Percentiles rank a stretch among this genome's conserved stretches.
Conservation (phyloP, 2,113 vertebrate species). For the Hassar affinis region DNA sequence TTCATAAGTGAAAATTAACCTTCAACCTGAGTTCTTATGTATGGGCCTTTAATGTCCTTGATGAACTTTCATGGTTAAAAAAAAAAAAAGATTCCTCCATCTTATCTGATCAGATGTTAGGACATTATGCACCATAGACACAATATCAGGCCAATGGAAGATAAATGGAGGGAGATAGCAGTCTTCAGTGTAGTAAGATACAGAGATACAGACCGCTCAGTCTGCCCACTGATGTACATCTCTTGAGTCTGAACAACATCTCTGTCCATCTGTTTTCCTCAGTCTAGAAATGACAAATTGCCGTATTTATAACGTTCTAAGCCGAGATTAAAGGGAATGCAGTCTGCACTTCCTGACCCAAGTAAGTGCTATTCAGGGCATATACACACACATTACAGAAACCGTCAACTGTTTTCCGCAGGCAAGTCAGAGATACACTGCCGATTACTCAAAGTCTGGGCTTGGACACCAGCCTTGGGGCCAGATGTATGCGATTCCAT, state of each 20-base stretch:
- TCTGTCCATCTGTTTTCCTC: conserved; percentile 32
- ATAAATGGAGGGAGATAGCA: conserved; percentile 14
- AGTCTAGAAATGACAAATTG: background rate
- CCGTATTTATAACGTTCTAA: conserved; percentile 61
- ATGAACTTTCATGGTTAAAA: background rate
- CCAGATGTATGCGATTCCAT: background rate
- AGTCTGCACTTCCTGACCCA: background rate
- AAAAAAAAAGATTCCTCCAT: background rate
- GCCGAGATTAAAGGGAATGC: conserved; percentile 58
- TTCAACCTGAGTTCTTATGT: background rate
- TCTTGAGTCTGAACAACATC: conserved; percentile 33
- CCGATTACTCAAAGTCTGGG: background rate
- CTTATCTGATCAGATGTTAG: conserved; percentile 22
- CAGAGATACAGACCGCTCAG: conserved; percentile 56
- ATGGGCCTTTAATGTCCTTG: background rate
- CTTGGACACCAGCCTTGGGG: background rate
- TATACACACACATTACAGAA: background rate
- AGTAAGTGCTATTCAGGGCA: background rate
- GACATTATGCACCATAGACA: conserved; percentile 35
- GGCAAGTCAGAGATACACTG: background rate
- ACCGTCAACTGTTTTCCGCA: too few species aligned
- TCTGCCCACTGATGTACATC: conserved; percentile 57
- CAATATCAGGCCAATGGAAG: conserved; percentile 13
- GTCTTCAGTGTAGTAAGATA: conserved; percentile 20
- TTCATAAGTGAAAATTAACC: background rate